Base-by-base conservation (phyloP, 1,140 invertebrate species). In the Vanessa atalanta region DNA sequence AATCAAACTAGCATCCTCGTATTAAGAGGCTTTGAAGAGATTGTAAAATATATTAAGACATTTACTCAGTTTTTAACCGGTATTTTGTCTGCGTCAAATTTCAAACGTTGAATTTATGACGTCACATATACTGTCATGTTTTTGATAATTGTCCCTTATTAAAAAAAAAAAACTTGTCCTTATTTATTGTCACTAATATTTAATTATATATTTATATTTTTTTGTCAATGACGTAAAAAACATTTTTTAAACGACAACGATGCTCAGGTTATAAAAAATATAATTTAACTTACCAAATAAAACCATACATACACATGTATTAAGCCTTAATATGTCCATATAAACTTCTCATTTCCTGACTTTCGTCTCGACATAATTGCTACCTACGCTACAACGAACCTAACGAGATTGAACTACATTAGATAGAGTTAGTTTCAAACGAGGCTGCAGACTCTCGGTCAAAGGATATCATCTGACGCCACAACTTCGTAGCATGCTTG, bases 381-480 rank as follows among this genome's bases (percentile, higher is more conserved):
- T 53, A 53, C 50, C 50, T 53, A 15, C 50, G 50, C 50, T 53
- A 16, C 50, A 53, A n/a, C 50, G 15, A n/a, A 15, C 15, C 50
- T 53, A 53, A 53, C 50, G 50, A 53, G 50, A 53, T 53, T 53
- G 50, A 53, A 53, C 50, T 57, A 57, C 55, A 23, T 57, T 13
- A 57, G n/a, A 9, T 55, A 16, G 16, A 55, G 15, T 55, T 55
- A 5, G n/a, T 51, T 51, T 51, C 51, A 55, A 55, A 55, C 51
- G 51, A 55, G 51, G 20, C 23, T 57, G 9, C 55, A 57, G 55
- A 7, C 37, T 14, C 11, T 26, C 20, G 55, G 55, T 23, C 55
- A 57, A 57, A 23, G 55, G 55, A 57, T 57, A 26, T 26, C 55
- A 57, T 55, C 51, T 55, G 23, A 57, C 55, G 16, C 23, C 23